Evolutionary conservation across 2,113 vertebrate species (phyloP).

Genomic region (Ophthalmolycus amberensis): DNA sequence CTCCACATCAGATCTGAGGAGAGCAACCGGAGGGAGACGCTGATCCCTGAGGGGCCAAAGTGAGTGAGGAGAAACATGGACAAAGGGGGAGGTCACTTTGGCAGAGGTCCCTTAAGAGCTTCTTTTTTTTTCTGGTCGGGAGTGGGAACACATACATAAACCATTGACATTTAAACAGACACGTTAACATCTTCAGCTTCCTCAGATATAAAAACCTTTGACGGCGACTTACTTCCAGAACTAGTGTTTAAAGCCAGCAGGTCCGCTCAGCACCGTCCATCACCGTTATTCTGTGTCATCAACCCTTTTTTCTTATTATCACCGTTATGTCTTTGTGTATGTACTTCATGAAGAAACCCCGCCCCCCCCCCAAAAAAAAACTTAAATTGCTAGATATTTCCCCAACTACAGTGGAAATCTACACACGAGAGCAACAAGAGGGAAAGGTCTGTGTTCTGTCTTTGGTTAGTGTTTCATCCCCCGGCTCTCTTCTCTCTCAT

Average conservation of each 20-base stretch:
- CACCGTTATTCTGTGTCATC: background rate
- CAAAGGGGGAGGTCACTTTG: slow-evolving; percentile 69
- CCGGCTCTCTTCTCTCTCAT: slow-evolving; percentile 8
- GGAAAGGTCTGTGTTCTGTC: slow-evolving; percentile 59
- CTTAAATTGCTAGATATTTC: slow-evolving; percentile 16
- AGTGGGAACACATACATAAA: slow-evolving; percentile 45
- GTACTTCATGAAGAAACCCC: slow-evolving; percentile 4
- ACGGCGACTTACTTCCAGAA: slow-evolving; percentile 25
- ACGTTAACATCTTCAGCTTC: slow-evolving; percentile 53
- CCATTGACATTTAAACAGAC: slow-evolving; percentile 64
- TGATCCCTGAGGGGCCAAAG: slow-evolving; percentile 78
- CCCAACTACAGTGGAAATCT: slow-evolving; percentile 40
- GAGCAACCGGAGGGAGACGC: slow-evolving; percentile 18
- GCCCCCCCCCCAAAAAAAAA: background rate
- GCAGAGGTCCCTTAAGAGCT: slow-evolving; percentile 66
- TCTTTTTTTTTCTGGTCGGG: background rate
- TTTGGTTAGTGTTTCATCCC: slow-evolving; percentile 80
- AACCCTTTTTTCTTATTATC: slow-evolving; percentile 19
- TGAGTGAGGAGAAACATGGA: slow-evolving; percentile 50
- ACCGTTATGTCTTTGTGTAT: slow-evolving; percentile 8
- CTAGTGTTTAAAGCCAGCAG: slow-evolving; percentile 61
- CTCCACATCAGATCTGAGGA: slow-evolving; percentile 24
- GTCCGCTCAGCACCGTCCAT: slow-evolving; percentile 39
- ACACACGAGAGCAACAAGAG: slow-evolving; percentile 18
- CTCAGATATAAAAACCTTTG: slow-evolving; percentile 65